phyloP scores from a whole-genome alignment of 2,797 vertebrate genomes.

The Allobates femoralis region DNA sequence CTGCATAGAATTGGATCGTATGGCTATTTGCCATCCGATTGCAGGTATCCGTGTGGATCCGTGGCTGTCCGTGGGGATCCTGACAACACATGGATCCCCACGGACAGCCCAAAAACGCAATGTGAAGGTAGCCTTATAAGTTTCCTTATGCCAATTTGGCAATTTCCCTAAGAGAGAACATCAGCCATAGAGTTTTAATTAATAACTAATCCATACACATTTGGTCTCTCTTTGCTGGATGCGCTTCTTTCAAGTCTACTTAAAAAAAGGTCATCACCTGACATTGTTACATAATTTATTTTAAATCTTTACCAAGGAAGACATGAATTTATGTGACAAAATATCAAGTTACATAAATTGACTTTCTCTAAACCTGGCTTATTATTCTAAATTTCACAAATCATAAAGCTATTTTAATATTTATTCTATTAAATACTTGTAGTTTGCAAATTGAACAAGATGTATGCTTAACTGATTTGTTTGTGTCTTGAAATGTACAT shows the following conservation, averaged over 20 bases:
- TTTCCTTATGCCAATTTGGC: too few relatives aligned
- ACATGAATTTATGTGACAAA: neutral
- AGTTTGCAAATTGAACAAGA: neutral
- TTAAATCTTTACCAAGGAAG: neutral
- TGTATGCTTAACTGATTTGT: neutral
- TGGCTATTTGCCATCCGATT: too few relatives aligned
- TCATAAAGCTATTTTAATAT: neutral
- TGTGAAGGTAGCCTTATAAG: too few relatives aligned
- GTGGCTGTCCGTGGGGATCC: too few relatives aligned
- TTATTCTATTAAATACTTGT: neutral
- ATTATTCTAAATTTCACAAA: neutral
- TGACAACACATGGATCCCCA: too few relatives aligned
- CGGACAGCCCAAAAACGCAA: too few relatives aligned
- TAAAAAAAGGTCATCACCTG: neutral
- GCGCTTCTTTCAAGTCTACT: neutral
- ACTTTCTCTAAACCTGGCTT: neutral
- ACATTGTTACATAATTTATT: neutral
- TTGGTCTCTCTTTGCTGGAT: neutral
- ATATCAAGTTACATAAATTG: neutral
- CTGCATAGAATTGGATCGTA: too few relatives aligned
- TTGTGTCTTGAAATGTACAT: slow-evolving; percentile 21
- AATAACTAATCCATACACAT: neutral
- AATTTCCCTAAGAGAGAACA: too few relatives aligned
- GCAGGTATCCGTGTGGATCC: too few relatives aligned
- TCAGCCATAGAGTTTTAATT: neutral